Evolutionary conservation across 2,888 invertebrate genomes (phyloP), one percentile per base, ranked within the genome.

Genomic region (Amblyteles armatorius): DNA sequence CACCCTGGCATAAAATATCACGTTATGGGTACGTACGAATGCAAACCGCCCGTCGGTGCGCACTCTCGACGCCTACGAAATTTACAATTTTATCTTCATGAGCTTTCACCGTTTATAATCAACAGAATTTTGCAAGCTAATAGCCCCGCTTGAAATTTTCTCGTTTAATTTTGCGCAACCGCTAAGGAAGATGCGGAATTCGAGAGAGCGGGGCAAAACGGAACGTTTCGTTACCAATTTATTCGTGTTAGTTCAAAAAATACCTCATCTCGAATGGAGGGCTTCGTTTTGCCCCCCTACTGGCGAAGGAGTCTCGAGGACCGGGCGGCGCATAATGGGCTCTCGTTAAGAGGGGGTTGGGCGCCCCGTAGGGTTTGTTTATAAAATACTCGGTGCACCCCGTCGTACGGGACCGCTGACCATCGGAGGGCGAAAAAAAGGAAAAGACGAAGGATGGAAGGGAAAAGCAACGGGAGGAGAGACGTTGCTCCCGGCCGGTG

Each of bases 361-460:
- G 57, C 79, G 77, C 83, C 85, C 87, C 81, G 82, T 79, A 79
- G 82, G 86, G 84, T 88, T 88, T 88, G 88, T 88, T 88, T 87
- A 88, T 88, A 88, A 88, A 48, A 88, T 87, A 88, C 77, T 52
- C 22, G 55, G 50, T 69, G 72, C 50, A 81, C 67, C 57, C 73
- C 67, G 76, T 68, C 40, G 67, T 69, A 57, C 57, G 44, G 50
- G 77, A 71, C 68, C 26, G 71, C 79, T 86, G 83, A 78, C 86
- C 82, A 79, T 80, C 68, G 13, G 11, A 52, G 44, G 26, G 72
- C 65, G 44, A 48, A 63, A 65, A 73, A 60, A 69, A 57, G 60
- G 63, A 77, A 50, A 44, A 68, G 76, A 79, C 26, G 67, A 4
- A 68, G 6, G 63, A 73, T 63, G 55, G 67, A 80, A 36, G 55